These are phyloP conservation scores for Cephus rjabovi DNA, from an alignment of 2,888 invertebrate genomes.

Conservation along the genomic window DNA sequence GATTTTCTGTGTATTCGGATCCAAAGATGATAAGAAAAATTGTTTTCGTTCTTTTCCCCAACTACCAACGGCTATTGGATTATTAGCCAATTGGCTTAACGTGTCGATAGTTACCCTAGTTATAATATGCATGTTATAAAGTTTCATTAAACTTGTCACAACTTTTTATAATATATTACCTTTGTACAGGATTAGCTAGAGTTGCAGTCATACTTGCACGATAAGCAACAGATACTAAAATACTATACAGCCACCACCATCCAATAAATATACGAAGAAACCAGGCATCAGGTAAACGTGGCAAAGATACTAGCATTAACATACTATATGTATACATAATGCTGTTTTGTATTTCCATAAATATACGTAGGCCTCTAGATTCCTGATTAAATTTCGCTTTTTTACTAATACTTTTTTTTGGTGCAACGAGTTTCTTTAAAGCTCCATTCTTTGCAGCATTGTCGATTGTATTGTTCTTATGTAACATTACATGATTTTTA, in stretches of 20 bases:
- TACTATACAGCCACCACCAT: constrained; percentile 89
- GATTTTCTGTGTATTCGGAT: constrained; percentile 75
- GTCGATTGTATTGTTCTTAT: constrained; percentile 6
- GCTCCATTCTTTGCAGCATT: neutral
- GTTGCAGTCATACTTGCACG: constrained; percentile 88
- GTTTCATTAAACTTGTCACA: neutral
- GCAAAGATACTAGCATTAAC: constrained; percentile 82
- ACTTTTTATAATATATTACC: constrained; percentile 66
- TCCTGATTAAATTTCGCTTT: constrained; percentile 29
- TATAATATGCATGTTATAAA: neutral
- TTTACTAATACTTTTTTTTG: constrained; percentile 2
- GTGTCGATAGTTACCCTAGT: constrained; percentile 83
- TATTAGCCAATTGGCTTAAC: constrained; percentile 75
- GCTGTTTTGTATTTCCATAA: constrained; percentile 79
- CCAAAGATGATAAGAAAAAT: constrained; percentile 78
- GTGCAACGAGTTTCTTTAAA: neutral
- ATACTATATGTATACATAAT: constrained; percentile 85
- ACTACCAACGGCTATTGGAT: constrained; percentile 76
- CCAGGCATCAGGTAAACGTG: constrained; percentile 83
- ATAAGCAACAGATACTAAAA: constrained; percentile 83
- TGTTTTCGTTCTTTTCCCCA: constrained; percentile 79
- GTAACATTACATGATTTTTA: constrained; percentile 51
- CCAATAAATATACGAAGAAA: constrained; percentile 84
- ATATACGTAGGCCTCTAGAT: constrained; percentile 74
- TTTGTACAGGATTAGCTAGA: constrained; percentile 80